Evolutionary conservation across 2,113 vertebrate species (phyloP).

Genomic region (Enhydra lutris): DNA sequence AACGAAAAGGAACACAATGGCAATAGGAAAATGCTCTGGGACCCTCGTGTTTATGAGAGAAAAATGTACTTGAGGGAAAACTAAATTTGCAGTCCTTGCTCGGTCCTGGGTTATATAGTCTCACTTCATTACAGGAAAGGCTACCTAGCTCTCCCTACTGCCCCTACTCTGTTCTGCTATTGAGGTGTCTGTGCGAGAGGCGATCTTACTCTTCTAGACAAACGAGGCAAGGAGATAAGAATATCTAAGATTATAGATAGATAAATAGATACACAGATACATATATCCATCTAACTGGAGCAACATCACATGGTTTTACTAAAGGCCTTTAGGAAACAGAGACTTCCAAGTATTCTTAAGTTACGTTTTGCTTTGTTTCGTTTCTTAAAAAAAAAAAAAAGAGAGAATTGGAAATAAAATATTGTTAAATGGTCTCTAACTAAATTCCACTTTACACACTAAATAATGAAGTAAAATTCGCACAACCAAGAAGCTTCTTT

Average conservation of each 20-base stretch:
- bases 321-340: background rate
- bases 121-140: background rate
- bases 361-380: background rate
- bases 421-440: background rate
- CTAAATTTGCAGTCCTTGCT: background rate
- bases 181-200: background rate
- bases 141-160: background rate
- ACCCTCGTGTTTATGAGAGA: background rate
- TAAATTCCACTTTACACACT: background rate
- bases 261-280: background rate
- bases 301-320: background rate
- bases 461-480: background rate
- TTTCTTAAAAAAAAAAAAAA: background rate
- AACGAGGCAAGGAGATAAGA: background rate
- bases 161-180: no score
- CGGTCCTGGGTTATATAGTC: accelerated
- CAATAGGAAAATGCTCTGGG: background rate
- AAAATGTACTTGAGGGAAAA: background rate
- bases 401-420: background rate
- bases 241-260: background rate
- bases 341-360: background rate
- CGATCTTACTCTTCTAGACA: background rate
- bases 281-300: background rate
- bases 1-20: background rate
- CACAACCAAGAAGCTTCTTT: background rate